These are phyloP conservation scores for Pimpla rufipes DNA, from an alignment of 2,888 invertebrate species.

Conservation along the genomic window DNA sequence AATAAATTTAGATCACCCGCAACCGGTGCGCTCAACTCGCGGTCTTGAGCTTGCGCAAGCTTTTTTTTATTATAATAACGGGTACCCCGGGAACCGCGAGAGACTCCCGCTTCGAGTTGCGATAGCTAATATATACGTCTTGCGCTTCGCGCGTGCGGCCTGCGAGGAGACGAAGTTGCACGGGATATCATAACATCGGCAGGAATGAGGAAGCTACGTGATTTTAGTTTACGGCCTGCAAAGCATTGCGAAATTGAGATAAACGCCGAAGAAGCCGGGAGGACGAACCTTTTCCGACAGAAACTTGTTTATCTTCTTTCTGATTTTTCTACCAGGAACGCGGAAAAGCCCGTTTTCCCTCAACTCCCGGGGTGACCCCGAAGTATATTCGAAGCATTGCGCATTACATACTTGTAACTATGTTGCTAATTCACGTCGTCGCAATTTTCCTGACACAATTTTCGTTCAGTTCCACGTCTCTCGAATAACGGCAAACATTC, in stretches of 20 bases:
- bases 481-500: too few relatives aligned
- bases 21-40: conserved; percentile 21
- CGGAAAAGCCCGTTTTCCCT: too few relatives aligned
- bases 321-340: not conserved
- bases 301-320: not conserved
- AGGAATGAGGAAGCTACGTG: conserved; percentile 68
- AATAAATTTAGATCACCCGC: conserved; percentile 59
- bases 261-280: conserved; percentile 28
- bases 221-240: conserved; percentile 52
- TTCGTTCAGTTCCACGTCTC: not conserved
- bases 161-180: conserved; percentile 22
- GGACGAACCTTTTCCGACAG: not conserved
- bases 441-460: not conserved
- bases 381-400: not conserved
- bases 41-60: conserved; percentile 40
- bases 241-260: conserved; percentile 53
- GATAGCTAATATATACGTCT: conserved; percentile 52
- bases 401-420: not conserved
- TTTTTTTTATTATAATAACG: conserved; percentile 49
- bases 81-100: conserved; percentile 36
- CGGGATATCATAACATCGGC: conserved; percentile 57
- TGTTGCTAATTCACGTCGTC: not conserved
- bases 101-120: conserved; percentile 57
- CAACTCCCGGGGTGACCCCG: too few relatives aligned
- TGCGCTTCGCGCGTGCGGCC: too few relatives aligned